Percentiles rank a stretch among this genome's conserved stretches.
Conservation (phyloP, 2,888 invertebrate species). For the Clunio marinus region DNA sequence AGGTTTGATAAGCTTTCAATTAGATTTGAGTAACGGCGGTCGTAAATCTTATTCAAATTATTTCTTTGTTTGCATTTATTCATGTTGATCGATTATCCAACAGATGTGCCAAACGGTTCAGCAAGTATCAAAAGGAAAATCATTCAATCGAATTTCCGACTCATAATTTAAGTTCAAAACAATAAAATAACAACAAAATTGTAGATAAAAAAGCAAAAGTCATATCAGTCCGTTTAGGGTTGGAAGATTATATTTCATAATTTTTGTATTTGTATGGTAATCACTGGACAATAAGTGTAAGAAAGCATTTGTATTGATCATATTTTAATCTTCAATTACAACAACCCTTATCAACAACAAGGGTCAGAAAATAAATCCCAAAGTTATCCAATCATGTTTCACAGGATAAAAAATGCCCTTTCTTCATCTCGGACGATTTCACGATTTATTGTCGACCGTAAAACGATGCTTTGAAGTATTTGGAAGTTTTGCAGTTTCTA, state of each 20-base stretch:
- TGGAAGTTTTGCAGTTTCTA: no score
- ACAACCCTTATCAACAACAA: conserved; percentile 5
- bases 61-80: neutral
- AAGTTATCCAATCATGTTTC: conserved; percentile 33
- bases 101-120: neutral
- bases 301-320: conserved; percentile 30
- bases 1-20: neutral
- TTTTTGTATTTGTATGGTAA: conserved; percentile 38
- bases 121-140: no score
- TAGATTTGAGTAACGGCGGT: neutral
- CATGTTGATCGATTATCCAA: neutral
- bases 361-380: conserved; percentile 19
- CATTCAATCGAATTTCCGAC: no score
- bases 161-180: neutral
- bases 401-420: neutral
- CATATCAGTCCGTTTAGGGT: no score
- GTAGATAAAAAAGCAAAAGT: neutral
- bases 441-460: conserved; percentile 29
- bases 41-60: neutral
- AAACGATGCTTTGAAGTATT: no score
- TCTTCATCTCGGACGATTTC: conserved; percentile 10
- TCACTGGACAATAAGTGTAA: conserved; percentile 24
- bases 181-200: neutral
- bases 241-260: conserved; percentile 35
- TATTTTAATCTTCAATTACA: conserved; percentile 37